Evolutionary conservation across 2,113 vertebrate species (phyloP), one percentile per base, ranked within the genome.

Genomic region (Polyodon spathula): DNA sequence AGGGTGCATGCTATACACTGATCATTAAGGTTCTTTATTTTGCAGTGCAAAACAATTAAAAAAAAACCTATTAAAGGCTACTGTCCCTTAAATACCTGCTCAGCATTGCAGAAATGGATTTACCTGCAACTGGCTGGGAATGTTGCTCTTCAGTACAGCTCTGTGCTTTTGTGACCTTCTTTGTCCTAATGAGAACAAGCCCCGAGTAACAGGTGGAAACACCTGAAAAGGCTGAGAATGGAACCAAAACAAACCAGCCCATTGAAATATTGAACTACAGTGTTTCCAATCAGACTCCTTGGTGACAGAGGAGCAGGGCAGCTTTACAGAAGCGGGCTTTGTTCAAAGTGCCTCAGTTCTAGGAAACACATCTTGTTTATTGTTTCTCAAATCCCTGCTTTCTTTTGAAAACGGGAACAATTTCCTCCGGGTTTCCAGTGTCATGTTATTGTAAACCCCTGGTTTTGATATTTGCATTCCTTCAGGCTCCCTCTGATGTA

Each of bases 241-340:
- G 14, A n/a, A 50, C 4, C 12, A 50, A n/a, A 11, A 50, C 48
- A 50, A n/a, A 50, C 48, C 48, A n/a, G 48, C 8, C 48, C 48
- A 50, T 50, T 50, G 48, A 50, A 50, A 50, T 50, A 50, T 50
- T 50, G 48, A 50, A 50, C 48, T 50, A 50, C 48, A 50, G 12
- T n/a, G 48, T 6, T 50, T 10, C 12, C 12, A n/a, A 50, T 50
- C 48, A 50, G 48, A 50, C 10, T 50, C 48, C 48, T 50, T 2
- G 48, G 12, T 50, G 12, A 50, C 48, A 50, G 48, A 6, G 5
- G 12, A 6, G 8, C 9, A 27, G 27, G 48, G 48, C 5, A 11
- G 48, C 14, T 2, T 50, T n/a, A 4, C 48, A 50, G 6, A 50
- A n/a, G 12, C 48, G 5, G 48, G 48, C 48, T 50, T 50, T 50